Evolutionary conservation across 2,888 invertebrate genomes (phyloP).

Genomic region (Hirtodrosophila trivittata): DNA sequence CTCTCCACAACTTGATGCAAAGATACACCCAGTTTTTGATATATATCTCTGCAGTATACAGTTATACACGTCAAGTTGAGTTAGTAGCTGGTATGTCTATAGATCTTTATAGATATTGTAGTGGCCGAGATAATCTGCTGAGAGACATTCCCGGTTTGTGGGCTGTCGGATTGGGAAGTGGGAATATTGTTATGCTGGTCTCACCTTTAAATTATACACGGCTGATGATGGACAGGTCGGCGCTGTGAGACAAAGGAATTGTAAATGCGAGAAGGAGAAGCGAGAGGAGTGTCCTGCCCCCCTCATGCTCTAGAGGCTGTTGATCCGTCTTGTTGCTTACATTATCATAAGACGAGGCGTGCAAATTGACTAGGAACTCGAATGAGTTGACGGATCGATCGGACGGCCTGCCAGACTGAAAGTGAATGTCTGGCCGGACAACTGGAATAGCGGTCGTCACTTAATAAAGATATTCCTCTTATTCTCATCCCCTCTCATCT

Average conservation of each 20-base stretch:
- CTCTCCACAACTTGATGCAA: too few species aligned
- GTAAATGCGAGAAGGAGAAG: conserved; percentile 58
- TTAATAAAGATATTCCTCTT: conserved; percentile 58
- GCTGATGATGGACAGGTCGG: conserved; percentile 62
- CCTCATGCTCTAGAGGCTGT: too few species aligned
- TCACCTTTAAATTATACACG: conserved; percentile 8
- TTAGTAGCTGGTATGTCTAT: too few species aligned
- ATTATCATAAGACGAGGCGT: conserved; percentile 55
- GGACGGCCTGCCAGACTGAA: conserved; percentile 31
- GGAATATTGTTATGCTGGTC: not conserved
- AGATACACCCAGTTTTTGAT: too few species aligned
- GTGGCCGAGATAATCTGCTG: too few species aligned
- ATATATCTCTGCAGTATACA: too few species aligned
- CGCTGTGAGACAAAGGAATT: conserved; percentile 70
- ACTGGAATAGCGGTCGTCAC: conserved; percentile 32
- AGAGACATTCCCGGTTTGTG: too few species aligned
- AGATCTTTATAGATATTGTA: too few species aligned
- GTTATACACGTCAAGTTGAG: too few species aligned
- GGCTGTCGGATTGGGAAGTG: too few species aligned
- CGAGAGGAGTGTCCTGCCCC: conserved; percentile 4
- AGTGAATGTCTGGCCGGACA: conserved; percentile 55
- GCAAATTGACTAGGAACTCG: conserved; percentile 69
- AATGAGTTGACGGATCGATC: conserved; percentile 39
- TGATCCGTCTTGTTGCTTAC: conserved; percentile 75
- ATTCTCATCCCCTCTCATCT: not conserved